phyloP scores from a whole-genome alignment of 2,113 vertebrate species.

The Nansenia antarctica region DNA sequence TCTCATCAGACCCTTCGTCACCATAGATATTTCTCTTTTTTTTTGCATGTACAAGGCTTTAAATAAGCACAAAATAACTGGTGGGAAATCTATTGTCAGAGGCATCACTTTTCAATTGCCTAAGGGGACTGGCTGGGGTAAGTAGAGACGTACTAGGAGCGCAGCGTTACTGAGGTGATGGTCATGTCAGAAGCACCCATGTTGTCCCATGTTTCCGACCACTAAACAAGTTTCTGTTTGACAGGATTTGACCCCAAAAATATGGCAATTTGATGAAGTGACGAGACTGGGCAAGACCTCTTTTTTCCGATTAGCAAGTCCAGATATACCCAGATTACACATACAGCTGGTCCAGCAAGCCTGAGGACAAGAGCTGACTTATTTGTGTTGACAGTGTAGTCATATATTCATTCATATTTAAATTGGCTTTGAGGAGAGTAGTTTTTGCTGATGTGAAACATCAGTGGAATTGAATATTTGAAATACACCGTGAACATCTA shows the following conservation, averaged over 20 bases:
- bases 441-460: slow-evolving; percentile 46
- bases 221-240: no score
- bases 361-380: no score
- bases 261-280: not conserved
- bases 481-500: slow-evolving; percentile 38
- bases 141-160: no score
- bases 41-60: no score
- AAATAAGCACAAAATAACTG: slow-evolving; percentile 73
- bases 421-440: slow-evolving; percentile 42
- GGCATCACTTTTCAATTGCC: slow-evolving; percentile 65
- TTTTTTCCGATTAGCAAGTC: slow-evolving; percentile 18
- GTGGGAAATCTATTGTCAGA: slow-evolving; percentile 71
- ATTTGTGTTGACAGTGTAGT: no score
- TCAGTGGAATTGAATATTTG: slow-evolving; percentile 56
- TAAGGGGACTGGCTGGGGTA: slow-evolving; percentile 47
- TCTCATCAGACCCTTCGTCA: slow-evolving; percentile 59
- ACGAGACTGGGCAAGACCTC: not conserved
- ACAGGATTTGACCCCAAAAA: no score
- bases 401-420: slow-evolving; percentile 57
- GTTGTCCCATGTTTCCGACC: no score
- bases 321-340: slow-evolving; percentile 17
- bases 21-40: slow-evolving; percentile 53
- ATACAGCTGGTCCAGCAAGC: not conserved
- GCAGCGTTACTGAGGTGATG: no score
- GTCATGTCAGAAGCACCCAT: no score